Base-by-base conservation (phyloP, 2,888 invertebrate genomes). In the Heteromurus nitidus region DNA sequence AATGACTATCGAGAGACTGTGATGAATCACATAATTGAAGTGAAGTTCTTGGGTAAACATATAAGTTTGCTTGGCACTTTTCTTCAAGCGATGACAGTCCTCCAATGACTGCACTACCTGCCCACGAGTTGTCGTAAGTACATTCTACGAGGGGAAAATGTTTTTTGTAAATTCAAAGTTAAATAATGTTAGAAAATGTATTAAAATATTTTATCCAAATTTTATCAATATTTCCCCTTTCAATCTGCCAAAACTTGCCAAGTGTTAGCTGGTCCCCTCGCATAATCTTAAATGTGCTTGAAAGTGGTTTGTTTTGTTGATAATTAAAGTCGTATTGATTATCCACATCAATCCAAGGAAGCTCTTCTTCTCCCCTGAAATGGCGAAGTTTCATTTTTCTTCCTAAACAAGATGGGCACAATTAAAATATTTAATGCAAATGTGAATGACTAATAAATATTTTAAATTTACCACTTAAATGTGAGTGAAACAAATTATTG, bases 401-500 rank as follows among this genome's bases (percentile, higher is more conserved):
- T n/a, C n/a, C n/a, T 47, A n/a, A 47, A n/a, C 11, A 47, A 11
- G 47, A n/a, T n/a, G n/a, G n/a, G n/a, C n/a, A n/a, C n/a, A n/a
- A n/a, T n/a, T n/a, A 47, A 11, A 47, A 47, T n/a, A n/a, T n/a
- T 3, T 47, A n/a, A n/a, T n/a, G n/a, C n/a, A n/a, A n/a, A n/a
- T n/a, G n/a, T n/a, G n/a, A n/a, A n/a, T n/a, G n/a, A n/a, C n/a
- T n/a, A n/a, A n/a, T 47, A 3, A 5, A 11, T n/a, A 11, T 16
- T 16, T n/a, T n/a, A n/a, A n/a, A 47, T 16, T n/a, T 31, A 24
- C 94, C 80, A 93, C 82, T 26, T 18, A 84, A 91, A 89, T 95
- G 96, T 0, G 95, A 94, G 88, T 96, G 96, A 2, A 96, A 90
- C 30, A 95, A 91, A 0, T 94, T 95, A 0, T 95, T 95, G 2